Percentiles rank a stretch among this genome's conserved stretches.
Conservation (phyloP, 2,797 vertebrate genomes). For the Onychomys arenicola region DNA sequence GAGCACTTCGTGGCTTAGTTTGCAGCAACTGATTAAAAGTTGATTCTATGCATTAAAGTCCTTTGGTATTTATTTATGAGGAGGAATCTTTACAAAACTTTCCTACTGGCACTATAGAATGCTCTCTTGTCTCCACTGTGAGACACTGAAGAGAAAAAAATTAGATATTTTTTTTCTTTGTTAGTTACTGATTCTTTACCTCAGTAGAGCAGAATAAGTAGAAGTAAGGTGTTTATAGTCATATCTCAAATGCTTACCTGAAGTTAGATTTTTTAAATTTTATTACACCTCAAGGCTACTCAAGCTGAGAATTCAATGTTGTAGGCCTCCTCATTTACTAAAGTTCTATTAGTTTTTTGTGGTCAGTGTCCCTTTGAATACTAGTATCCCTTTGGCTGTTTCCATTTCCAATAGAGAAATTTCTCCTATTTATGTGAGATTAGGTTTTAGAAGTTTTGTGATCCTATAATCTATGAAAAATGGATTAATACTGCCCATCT, state of each 20-base stretch:
- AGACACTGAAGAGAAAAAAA: neutral
- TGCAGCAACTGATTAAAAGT: neutral
- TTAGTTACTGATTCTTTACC: neutral
- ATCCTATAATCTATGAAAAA: neutral
- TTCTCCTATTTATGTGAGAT: neutral
- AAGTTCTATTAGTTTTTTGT: neutral
- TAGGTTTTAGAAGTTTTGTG: neutral
- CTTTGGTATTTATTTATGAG: neutral
- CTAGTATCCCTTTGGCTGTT: neutral
- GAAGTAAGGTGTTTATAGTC: neutral
- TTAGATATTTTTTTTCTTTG: neutral
- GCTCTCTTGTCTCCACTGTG: neutral
- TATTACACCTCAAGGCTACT: neutral
- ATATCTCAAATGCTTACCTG: neutral
- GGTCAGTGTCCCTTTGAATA: neutral
- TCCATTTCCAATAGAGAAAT: neutral
- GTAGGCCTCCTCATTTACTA: neutral
- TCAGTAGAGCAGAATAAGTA: neutral
- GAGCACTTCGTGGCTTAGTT: neutral
- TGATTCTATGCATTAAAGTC: neutral
- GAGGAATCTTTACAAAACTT: neutral
- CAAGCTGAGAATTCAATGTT: neutral
- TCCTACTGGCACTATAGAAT: neutral
- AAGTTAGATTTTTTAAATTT: neutral
- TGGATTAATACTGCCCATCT: neutral